These are phyloP conservation scores for Rhea pennata DNA, from an alignment of 2,113 vertebrate species.

Conservation along the genomic window DNA sequence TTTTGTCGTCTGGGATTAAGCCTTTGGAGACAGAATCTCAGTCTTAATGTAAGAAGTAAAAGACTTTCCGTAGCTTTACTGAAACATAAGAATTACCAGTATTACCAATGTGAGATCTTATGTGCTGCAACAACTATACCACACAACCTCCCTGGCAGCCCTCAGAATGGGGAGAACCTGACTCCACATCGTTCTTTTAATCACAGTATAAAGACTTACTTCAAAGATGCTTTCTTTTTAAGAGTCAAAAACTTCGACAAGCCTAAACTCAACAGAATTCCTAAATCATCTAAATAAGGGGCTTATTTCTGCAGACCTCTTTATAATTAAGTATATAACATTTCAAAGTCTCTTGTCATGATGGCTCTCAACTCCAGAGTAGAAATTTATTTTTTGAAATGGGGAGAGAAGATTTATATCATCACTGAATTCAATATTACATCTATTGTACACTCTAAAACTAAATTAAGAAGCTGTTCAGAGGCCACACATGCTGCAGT, in stretches of 20 bases:
- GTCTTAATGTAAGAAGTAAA: background rate
- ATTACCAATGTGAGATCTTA: background rate
- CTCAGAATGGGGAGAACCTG: background rate
- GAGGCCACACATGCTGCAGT: constrained; percentile 38
- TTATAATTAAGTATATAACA: background rate
- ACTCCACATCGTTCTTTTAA: background rate
- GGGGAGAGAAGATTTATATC: constrained; percentile 57
- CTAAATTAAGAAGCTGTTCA: constrained; percentile 60
- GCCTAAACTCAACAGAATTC: background rate
- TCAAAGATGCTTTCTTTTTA: background rate
- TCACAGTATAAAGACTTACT: background rate
- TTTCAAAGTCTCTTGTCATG: background rate
- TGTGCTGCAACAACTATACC: background rate
- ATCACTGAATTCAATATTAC: constrained; percentile 39
- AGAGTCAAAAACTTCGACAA: constrained; percentile 1
- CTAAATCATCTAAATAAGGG: background rate
- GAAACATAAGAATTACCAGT: background rate
- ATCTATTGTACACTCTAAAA: constrained; percentile 52
- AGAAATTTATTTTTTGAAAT: constrained; percentile 26
- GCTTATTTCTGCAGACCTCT: background rate
- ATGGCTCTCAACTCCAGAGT: background rate
- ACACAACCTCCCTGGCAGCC: background rate
- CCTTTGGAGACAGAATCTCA: too few relatives aligned
- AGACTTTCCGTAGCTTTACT: background rate
- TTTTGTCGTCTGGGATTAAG: too few relatives aligned